phyloP scores from a whole-genome alignment of 1,140 invertebrate genomes.

The Muscidifurax raptorellus region DNA sequence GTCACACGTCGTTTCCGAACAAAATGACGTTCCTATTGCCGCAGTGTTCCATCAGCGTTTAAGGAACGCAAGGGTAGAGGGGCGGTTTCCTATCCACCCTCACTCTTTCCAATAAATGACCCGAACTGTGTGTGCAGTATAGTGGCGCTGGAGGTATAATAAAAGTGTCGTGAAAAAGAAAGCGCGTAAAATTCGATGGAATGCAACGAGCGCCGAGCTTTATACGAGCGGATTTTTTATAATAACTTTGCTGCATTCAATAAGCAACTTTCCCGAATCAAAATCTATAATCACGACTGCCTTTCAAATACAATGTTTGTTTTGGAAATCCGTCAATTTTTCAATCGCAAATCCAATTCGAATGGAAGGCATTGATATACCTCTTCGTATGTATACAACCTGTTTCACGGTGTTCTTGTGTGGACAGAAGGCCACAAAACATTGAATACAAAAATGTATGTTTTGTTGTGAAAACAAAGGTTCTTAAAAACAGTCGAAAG shows the following conservation, averaged over 20 bases:
- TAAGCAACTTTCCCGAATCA: background rate
- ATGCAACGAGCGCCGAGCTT: background rate
- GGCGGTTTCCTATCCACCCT: background rate
- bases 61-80: background rate
- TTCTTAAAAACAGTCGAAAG: no score
- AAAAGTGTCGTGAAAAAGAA: conserved; percentile 2
- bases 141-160: background rate
- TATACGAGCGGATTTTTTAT: background rate
- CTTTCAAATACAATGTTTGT: background rate
- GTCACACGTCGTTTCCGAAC: background rate
- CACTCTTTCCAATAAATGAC: background rate
- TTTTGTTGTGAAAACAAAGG: no score
- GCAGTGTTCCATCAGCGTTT: background rate
- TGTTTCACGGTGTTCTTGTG: no score
- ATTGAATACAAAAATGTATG: no score
- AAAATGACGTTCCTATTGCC: background rate
- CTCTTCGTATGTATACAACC: no score
- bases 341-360: no score
- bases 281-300: background rate
- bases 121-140: background rate
- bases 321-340: background rate
- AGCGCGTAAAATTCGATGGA: background rate
- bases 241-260: background rate
- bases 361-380: no score
- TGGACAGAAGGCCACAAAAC: no score